A percentile compares a stretch with the other conserved stretches of the same genome.
phyloP scores from a whole-genome alignment of 2,888 invertebrate species.

The Eurois occulta region DNA sequence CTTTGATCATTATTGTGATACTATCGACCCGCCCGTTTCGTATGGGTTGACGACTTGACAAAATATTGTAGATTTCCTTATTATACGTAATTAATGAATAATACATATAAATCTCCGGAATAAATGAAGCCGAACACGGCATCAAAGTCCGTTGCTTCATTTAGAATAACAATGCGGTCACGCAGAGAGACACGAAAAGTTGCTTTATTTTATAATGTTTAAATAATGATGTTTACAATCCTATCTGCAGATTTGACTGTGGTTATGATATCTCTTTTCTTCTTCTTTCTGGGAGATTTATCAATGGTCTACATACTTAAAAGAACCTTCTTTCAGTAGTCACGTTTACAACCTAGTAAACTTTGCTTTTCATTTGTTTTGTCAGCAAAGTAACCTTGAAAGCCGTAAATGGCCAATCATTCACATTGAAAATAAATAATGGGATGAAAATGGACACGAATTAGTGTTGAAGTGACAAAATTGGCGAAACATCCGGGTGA shows the following conservation, averaged over 20 bases:
- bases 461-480: constrained; percentile 28
- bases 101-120: neutral
- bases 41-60: neutral
- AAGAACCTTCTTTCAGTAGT: neutral
- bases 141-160: neutral
- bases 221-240: neutral
- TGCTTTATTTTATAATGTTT: neutral
- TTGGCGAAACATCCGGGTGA: constrained; percentile 43
- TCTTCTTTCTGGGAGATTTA: too few species aligned
- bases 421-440: constrained; percentile 43
- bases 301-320: neutral
- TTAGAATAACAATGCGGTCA: neutral
- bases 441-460: constrained; percentile 25
- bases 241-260: too few species aligned
- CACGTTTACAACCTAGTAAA: neutral
- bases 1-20: too few species aligned
- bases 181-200: neutral
- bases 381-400: constrained; percentile 23
- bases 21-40: neutral
- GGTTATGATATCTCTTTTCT: too few species aligned
- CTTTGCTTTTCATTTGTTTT: constrained; percentile 25
- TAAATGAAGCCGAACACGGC: neutral
- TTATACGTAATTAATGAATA: neutral
- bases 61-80: neutral
- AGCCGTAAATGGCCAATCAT: constrained; percentile 7